Base-by-base conservation (phyloP, 2,113 vertebrate genomes). In the Monopterus albus region DNA sequence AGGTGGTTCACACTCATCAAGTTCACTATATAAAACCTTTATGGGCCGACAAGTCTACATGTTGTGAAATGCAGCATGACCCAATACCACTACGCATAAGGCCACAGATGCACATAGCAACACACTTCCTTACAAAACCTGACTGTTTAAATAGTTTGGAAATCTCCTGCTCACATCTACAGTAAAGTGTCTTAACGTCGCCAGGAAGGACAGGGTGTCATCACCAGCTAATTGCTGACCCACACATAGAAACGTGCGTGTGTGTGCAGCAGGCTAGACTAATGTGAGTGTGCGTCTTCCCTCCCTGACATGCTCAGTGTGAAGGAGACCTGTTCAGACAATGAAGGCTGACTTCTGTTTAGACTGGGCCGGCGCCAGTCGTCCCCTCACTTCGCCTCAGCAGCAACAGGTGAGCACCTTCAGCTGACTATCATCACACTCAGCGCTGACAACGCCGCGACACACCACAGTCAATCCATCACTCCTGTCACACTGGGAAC, bases 341-440 rank as follows among this genome's bases (percentile, higher is more conserved):
- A 78, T 42, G 28, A 75, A 60, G 53, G 58, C 73, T 20, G 68
- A 84, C 83, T 84, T 79, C 81, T 91, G 92, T 92, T 92, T 92
- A 92, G 89, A 92, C 88, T 88, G 88, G 67, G 83, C 72, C 75
- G 90, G 88, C 90, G 90, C 91, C 91, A 92, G 89, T 46, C 51
- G 64, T 84, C 82, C 83, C 74, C 75, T 56, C 71, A 72, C 79
- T 78, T 63, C 56, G 58, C 71, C 69, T 84, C 81, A 63, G 78
- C 71, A 81, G 84, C 80, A 75, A 91, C 86, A 92, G 88, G 88
- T 91, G 91, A 89, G 69, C 90, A 71, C 49, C 70, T 84, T 92
- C 86, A 87, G 82, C 84, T 79, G 87, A 85, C 86, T 69, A 82
- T 87, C 90, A 87, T 83, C 90, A 86, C 84, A 72, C 86, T 83